Percentiles rank a stretch among this genome's conserved stretches.
phyloP scores from a whole-genome alignment of 2,797 vertebrate genomes.

The Squalus acanthias region DNA sequence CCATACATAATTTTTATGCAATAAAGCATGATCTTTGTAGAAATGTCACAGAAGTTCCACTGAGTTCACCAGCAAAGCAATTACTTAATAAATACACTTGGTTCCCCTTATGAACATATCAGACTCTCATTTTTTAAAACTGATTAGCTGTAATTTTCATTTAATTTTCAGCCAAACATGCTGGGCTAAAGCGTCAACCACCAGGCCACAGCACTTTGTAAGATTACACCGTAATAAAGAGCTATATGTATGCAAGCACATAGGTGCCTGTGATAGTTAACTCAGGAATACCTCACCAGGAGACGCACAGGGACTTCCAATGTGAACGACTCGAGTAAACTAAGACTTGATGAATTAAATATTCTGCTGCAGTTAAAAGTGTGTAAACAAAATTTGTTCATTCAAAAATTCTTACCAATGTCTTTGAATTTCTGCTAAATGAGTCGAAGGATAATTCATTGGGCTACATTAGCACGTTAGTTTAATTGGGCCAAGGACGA shows the following conservation, averaged over 20 bases:
- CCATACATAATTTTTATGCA: constrained; percentile 32
- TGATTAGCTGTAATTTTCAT: constrained; percentile 28
- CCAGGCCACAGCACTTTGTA: background rate
- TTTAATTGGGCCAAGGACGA: background rate
- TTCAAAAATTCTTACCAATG: background rate
- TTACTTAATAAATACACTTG: constrained; percentile 23
- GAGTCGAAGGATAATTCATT: background rate
- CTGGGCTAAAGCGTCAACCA: background rate
- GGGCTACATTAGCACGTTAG: background rate
- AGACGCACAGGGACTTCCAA: background rate
- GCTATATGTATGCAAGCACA: background rate
- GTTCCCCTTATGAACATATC: background rate
- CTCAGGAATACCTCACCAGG: background rate
- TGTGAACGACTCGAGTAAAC: no score
- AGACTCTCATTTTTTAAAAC: background rate
- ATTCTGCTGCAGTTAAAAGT: background rate
- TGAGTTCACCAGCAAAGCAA: constrained; percentile 23
- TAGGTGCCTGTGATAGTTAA: background rate
- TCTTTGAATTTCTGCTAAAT: background rate
- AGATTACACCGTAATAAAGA: background rate
- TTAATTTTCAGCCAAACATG: constrained; percentile 28
- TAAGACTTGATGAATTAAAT: background rate
- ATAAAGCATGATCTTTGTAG: constrained; percentile 24
- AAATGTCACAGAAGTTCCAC: background rate
- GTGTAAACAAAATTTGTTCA: background rate